These are phyloP conservation scores for Eupithecia inturbata DNA, from an alignment of 2,888 invertebrate species.

Conservation along the genomic window DNA sequence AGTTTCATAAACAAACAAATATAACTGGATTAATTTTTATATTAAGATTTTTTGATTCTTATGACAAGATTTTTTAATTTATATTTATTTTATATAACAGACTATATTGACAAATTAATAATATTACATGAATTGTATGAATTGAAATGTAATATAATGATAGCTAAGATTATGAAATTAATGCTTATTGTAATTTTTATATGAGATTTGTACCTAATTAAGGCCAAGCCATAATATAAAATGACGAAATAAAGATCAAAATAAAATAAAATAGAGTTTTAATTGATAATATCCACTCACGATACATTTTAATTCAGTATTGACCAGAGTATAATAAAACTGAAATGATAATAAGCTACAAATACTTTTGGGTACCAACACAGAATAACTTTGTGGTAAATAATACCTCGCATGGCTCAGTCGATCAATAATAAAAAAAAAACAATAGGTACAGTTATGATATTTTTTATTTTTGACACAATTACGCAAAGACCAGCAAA, in stretches of 20 bases:
- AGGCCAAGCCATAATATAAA: constrained; percentile 43
- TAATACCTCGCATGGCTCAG: neutral
- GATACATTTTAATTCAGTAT: neutral
- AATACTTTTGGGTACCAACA: neutral
- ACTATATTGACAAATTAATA: constrained; percentile 1
- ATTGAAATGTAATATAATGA: neutral
- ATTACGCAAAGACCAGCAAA: constrained; percentile 42
- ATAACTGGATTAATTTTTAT: neutral
- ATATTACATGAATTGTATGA: neutral
- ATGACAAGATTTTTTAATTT: neutral
- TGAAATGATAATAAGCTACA: neutral
- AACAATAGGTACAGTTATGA: constrained; percentile 34
- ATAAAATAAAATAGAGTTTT: neutral
- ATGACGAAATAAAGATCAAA: constrained; percentile 36
- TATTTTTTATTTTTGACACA: constrained; percentile 41
- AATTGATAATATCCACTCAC: neutral
- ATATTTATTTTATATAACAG: neutral
- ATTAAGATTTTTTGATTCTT: neutral
- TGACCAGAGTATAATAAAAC: neutral
- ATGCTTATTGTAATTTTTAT: constrained; percentile 41
- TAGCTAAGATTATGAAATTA: constrained; percentile 9
- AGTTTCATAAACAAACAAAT: neutral
- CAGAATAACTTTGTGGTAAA: too few relatives aligned
- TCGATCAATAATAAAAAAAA: neutral
- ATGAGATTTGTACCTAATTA: constrained; percentile 42